Conservation (phyloP, 2,113 vertebrate genomes). For the Channa maculata region DNA sequence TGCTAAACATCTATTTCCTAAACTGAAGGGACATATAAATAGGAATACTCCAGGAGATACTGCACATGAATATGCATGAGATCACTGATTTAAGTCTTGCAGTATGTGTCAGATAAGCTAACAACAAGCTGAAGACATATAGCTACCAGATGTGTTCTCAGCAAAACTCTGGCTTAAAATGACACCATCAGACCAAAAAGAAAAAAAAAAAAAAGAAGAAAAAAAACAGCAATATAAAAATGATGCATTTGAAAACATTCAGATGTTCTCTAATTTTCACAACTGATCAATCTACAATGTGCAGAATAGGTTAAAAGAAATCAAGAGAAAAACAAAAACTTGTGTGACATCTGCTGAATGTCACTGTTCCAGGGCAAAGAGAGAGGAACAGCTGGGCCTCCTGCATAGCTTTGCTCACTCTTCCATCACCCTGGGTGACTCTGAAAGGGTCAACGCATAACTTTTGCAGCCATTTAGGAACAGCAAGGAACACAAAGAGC, state of each 20-base stretch:
- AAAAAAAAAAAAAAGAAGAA: too few relatives aligned
- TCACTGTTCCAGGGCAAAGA: constrained; percentile 28
- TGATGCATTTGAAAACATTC: not conserved
- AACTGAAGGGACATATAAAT: not conserved
- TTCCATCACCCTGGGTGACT: constrained; percentile 61
- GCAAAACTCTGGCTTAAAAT: not conserved
- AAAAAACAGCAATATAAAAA: not conserved
- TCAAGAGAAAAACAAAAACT: constrained; percentile 9
- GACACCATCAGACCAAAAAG: not conserved
- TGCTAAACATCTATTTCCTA: not conserved
- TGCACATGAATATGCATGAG: not conserved
- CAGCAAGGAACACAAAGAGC: constrained; percentile 25
- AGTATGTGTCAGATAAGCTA: not conserved
- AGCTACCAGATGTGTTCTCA: not conserved
- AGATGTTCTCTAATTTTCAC: too few relatives aligned
- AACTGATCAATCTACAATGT: not conserved
- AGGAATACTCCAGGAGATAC: not conserved
- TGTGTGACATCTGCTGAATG: constrained; percentile 61
- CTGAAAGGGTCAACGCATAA: constrained; percentile 41
- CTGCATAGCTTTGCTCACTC: constrained; percentile 49
- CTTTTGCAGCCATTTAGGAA: constrained; percentile 37
- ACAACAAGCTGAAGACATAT: not conserved
- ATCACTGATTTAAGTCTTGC: not conserved
- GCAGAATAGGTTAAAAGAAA: not conserved
- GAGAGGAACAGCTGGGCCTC: constrained; percentile 68